Evolutionary conservation across 2,888 invertebrate species (phyloP).

Genomic region (Diarsia mendica): DNA sequence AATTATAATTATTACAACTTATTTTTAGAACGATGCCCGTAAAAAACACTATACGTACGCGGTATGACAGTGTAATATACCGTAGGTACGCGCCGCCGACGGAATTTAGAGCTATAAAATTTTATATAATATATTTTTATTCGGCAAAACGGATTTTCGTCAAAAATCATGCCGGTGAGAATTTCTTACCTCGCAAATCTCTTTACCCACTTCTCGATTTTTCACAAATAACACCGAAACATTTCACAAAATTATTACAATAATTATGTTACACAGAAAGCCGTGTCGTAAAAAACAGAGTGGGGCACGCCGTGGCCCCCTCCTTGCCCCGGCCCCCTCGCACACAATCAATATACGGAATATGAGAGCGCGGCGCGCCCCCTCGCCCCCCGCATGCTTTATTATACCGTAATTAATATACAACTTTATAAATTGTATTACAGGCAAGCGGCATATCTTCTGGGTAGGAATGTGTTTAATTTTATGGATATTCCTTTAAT

Average conservation of each 20-base stretch:
- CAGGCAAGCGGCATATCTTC: conserved; percentile 79
- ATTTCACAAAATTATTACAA: conserved; percentile 90
- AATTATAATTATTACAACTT: conserved; percentile 91
- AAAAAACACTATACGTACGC: conserved; percentile 91
- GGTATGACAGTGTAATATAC: conserved; percentile 90
- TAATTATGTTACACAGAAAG: conserved; percentile 91
- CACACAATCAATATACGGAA: conserved; percentile 91
- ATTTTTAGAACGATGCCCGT: conserved; percentile 91
- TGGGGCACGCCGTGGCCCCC: conserved; percentile 91
- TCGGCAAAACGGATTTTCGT: conserved; percentile 79
- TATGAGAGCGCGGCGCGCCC: conserved; percentile 90
- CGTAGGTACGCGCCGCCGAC: conserved; percentile 89
- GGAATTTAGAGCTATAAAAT: conserved; percentile 88
- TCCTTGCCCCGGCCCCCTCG: conserved; percentile 90
- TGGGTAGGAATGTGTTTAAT: conserved; percentile 61
- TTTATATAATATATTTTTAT: conserved; percentile 85
- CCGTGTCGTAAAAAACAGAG: conserved; percentile 91
- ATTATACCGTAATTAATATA: conserved; percentile 90
- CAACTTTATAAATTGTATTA: conserved; percentile 88
- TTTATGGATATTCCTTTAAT: conserved; percentile 53
- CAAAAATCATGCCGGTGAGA: conserved; percentile 79
- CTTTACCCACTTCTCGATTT: conserved; percentile 87
- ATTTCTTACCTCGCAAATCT: conserved; percentile 86
- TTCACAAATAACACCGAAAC: conserved; percentile 90
- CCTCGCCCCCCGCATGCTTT: conserved; percentile 90